Conservation (phyloP, 2,113 vertebrate species). For the Ctenomys sociabilis region DNA sequence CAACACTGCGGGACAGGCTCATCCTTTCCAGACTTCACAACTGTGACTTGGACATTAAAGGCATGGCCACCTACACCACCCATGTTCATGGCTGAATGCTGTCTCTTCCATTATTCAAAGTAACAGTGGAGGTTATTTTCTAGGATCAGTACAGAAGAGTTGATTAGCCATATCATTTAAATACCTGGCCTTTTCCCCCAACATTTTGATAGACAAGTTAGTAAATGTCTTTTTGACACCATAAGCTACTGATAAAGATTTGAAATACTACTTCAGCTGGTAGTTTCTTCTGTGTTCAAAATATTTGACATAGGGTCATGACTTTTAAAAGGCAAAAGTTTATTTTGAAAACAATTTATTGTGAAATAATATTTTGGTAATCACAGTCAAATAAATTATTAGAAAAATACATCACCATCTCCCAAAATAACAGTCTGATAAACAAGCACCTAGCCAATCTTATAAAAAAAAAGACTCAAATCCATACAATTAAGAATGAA, state of each 20-base stretch:
- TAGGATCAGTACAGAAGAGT: conserved; percentile 84
- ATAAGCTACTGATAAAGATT: neutral
- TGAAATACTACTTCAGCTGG: neutral
- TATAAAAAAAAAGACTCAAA: too few relatives aligned
- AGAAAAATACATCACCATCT: conserved; percentile 74
- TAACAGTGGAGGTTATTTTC: conserved; percentile 68
- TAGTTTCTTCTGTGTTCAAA: conserved; percentile 8
- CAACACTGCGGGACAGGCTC: conserved; percentile 76
- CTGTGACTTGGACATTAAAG: conserved; percentile 52
- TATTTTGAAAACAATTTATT: neutral
- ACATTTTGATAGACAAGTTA: neutral
- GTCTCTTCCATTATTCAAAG: conserved; percentile 65
- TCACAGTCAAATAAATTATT: conserved; percentile 65
- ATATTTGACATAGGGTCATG: neutral
- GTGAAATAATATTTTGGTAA: conserved; percentile 64
- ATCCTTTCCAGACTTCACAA: neutral
- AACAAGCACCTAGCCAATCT: too few relatives aligned
- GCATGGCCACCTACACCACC: conserved; percentile 40
- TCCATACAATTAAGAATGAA: too few relatives aligned
- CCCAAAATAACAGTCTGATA: conserved; percentile 50
- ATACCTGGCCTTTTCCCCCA: conserved; percentile 72
- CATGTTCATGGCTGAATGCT: neutral
- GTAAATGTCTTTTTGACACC: conserved; percentile 35
- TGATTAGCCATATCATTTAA: conserved; percentile 72
- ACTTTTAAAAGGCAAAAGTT: conserved; percentile 60